phyloP scores from a whole-genome alignment of 2,888 invertebrate genomes.

The Keiferia lycopersicella region DNA sequence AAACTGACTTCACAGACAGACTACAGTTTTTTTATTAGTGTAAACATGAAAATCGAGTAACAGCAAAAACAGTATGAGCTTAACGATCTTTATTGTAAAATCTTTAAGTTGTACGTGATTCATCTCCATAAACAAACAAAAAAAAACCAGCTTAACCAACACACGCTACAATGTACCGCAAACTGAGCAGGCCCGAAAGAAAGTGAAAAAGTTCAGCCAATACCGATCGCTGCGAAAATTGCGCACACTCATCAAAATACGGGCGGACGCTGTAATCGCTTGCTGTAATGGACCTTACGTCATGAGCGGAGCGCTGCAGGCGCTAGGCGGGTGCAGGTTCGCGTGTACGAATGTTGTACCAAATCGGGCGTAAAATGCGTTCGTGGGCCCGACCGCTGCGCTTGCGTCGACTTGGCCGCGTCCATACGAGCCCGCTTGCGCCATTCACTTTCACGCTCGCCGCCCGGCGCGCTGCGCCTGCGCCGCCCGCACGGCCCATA shows the following conservation, averaged over 20 bases:
- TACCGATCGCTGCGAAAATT: conserved; percentile 32
- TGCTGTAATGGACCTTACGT: conserved; percentile 40
- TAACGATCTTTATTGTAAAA: too few species aligned
- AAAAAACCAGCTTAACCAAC: neutral
- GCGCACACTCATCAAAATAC: conserved; percentile 43
- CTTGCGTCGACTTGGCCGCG: conserved; percentile 48
- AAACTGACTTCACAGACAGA: too few species aligned
- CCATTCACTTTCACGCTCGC: conserved; percentile 78
- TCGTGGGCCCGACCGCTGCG: conserved; percentile 44
- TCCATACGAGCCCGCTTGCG: conserved; percentile 51
- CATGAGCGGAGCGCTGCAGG: conserved; percentile 34
- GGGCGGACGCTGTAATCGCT: conserved; percentile 31
- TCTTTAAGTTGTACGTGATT: too few species aligned
- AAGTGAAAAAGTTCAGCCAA: conserved; percentile 28
- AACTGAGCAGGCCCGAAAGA: conserved; percentile 9
- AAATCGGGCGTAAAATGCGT: conserved; percentile 68
- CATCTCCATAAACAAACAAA: neutral
- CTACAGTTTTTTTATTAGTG: too few species aligned
- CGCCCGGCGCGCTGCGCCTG: conserved; percentile 33
- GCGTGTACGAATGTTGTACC: conserved; percentile 63
- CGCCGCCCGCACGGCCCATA: conserved; percentile 49
- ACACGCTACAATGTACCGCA: conserved; percentile 4
- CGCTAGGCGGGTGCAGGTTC: conserved; percentile 46
- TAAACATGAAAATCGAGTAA: too few species aligned
- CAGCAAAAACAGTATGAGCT: too few species aligned